Evolutionary conservation across 2,888 invertebrate species (phyloP).

Genomic region (Dryomyza anilis): DNA sequence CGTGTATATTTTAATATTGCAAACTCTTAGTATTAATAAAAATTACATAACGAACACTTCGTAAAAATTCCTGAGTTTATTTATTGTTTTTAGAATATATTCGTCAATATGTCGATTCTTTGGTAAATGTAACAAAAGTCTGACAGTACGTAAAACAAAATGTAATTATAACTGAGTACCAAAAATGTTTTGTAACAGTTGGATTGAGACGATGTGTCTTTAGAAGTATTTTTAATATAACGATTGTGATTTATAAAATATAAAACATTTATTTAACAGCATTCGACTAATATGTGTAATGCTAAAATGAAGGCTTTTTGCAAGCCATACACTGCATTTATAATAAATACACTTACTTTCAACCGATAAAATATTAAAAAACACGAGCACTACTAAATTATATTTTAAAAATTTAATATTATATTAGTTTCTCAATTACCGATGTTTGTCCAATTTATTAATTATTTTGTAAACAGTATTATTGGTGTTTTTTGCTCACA

Average conservation of each 20-base stretch:
- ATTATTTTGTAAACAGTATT: not conserved
- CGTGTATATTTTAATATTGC: not conserved
- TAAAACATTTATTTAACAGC: too few relatives aligned
- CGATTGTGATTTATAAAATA: too few relatives aligned
- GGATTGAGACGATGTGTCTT: too few relatives aligned
- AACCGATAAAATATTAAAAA: too few relatives aligned
- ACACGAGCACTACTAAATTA: too few relatives aligned
- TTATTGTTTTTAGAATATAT: not conserved
- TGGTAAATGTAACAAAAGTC: conserved; percentile 17
- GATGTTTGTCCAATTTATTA: not conserved
- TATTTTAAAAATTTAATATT: not conserved
- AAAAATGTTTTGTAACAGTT: not conserved
- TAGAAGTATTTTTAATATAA: too few relatives aligned
- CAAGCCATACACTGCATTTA: too few relatives aligned
- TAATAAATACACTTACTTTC: too few relatives aligned
- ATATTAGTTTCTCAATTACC: not conserved
- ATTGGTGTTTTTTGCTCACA: not conserved
- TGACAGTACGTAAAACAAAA: conserved; percentile 11
- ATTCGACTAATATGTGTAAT: too few relatives aligned
- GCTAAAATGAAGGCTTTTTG: too few relatives aligned
- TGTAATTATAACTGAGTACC: not conserved
- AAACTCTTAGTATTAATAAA: not conserved
- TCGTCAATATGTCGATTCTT: conserved; percentile 5
- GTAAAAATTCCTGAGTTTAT: conserved; percentile 23
- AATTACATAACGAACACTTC: not conserved